phyloP scores from a whole-genome alignment of 1,140 invertebrate species.

The Pseudomyrmex concolor region DNA sequence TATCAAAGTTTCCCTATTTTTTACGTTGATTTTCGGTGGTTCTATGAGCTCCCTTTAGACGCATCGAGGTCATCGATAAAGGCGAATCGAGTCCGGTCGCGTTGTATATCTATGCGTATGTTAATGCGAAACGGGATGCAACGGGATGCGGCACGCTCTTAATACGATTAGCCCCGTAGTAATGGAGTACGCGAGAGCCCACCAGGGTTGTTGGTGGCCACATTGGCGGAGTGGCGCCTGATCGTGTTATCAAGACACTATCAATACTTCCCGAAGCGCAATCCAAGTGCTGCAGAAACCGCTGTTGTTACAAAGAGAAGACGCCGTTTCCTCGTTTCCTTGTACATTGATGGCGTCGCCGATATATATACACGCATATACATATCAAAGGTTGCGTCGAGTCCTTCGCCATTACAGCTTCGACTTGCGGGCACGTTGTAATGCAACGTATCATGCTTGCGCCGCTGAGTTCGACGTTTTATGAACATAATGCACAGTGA shows the following conservation, averaged over 20 bases:
- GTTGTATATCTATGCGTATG: slow-evolving; percentile 42
- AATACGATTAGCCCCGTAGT: slow-evolving; percentile 71
- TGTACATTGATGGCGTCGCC: no score
- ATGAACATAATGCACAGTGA: not conserved
- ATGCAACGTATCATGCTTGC: no score
- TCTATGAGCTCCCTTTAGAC: not conserved
- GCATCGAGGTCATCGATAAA: not conserved
- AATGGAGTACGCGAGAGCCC: slow-evolving; percentile 72
- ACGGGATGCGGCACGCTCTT: slow-evolving; percentile 64
- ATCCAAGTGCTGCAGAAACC: slow-evolving; percentile 47
- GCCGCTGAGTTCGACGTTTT: no score
- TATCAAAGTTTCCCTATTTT: not conserved
- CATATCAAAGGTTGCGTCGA: no score
- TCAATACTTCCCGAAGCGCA: slow-evolving; percentile 67
- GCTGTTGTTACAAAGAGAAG: slow-evolving; percentile 51
- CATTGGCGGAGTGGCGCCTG: slow-evolving; percentile 60
- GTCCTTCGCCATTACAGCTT: no score
- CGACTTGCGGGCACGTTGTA: no score
- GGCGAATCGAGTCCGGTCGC: slow-evolving; percentile 10
- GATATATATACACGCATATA: no score
- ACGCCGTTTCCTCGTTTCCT: slow-evolving; percentile 2
- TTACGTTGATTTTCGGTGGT: not conserved
- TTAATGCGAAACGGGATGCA: slow-evolving; percentile 61
- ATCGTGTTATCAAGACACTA: slow-evolving; percentile 74
- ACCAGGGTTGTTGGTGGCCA: slow-evolving; percentile 57